Base-by-base conservation (phyloP, 2,797 vertebrate genomes). In the Crossoptilon crossoptilon region DNA sequence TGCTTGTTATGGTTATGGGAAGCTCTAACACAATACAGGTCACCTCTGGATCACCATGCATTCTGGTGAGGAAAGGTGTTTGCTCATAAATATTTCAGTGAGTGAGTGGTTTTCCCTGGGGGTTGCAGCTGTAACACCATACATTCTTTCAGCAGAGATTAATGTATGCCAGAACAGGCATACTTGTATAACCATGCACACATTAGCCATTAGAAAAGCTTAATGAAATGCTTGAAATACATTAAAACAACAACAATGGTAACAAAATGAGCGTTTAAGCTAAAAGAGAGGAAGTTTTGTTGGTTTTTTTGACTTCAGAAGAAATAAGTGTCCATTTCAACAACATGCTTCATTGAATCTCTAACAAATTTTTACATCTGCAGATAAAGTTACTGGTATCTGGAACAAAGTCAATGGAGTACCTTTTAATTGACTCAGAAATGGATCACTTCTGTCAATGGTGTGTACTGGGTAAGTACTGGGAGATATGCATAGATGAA, bases 351-450 rank as follows among this genome's bases (percentile, higher is more conserved):
- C 71, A 44, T 10, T 81, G 81, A 75, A 41, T 59, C 46, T 71
- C 76, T 23, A 84, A 64, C 9, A 4, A 71, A n/a, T 15, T 83
- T 94, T 73, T 81, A 26, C 10, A 22, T 74, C 58, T 84, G 46
- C 96, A 99, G 98, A 91, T 99, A 43, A 99, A 98, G 97, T 98
- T 99, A 76, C 98, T 98, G 0, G 98, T 99, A 26, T 98, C 97
- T 27, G 98, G 98, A 33, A 80, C 95, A 31, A 98, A 97, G 82
- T 97, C 91, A 3, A 97, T 97, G 0, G 98, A 98, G 35, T 97
- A 98, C 78, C 97, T 99, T 60, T 97, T 96, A 14, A 97, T 98
- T 6, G 91, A 67, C 21, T 98, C 98, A 3, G 56, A 93, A 68
- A 98, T 97, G 97, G 97, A 98, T 60, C 75, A 96, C 14, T 48